Conservation (phyloP, 2,113 vertebrate species). For the Nothoprocta perdicaria region DNA sequence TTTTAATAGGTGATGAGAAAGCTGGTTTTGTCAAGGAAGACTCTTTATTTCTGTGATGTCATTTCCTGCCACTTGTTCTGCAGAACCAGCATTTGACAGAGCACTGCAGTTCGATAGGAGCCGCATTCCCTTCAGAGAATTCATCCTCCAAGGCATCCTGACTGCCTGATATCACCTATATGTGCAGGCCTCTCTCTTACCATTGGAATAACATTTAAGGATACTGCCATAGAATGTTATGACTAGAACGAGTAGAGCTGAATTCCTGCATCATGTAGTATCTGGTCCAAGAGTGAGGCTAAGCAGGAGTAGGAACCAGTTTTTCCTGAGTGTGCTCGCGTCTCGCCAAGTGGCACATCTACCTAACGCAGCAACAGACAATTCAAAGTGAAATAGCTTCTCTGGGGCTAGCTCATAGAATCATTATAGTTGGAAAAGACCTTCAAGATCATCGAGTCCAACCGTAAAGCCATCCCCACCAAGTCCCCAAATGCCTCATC, state of each 20-base stretch:
- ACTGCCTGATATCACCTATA: neutral
- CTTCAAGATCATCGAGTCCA: too few relatives aligned
- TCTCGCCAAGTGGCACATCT: neutral
- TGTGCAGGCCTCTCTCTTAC: neutral
- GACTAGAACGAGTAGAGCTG: neutral
- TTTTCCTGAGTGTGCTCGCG: slow-evolving; percentile 25
- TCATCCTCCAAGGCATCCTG: neutral
- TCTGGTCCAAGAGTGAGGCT: neutral
- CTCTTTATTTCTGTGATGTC: neutral
- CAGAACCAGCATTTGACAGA: neutral
- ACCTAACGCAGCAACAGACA: neutral
- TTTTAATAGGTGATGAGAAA: neutral
- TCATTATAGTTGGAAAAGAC: too few relatives aligned
- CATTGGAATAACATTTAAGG: neutral
- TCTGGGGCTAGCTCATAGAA: neutral
- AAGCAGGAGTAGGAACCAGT: slow-evolving; percentile 2
- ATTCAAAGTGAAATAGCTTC: neutral
- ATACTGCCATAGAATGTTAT: neutral
- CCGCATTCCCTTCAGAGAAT: neutral
- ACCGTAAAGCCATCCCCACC: too few relatives aligned
- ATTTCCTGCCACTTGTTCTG: neutral
- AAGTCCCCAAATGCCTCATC: too few relatives aligned
- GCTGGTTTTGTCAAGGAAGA: neutral
- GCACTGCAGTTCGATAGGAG: neutral
- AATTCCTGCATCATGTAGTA: neutral